A percentile compares a stretch with the other conserved stretches of the same genome.
Conservation (phyloP, 2,888 invertebrate genomes). For the Cetonia aurata region DNA sequence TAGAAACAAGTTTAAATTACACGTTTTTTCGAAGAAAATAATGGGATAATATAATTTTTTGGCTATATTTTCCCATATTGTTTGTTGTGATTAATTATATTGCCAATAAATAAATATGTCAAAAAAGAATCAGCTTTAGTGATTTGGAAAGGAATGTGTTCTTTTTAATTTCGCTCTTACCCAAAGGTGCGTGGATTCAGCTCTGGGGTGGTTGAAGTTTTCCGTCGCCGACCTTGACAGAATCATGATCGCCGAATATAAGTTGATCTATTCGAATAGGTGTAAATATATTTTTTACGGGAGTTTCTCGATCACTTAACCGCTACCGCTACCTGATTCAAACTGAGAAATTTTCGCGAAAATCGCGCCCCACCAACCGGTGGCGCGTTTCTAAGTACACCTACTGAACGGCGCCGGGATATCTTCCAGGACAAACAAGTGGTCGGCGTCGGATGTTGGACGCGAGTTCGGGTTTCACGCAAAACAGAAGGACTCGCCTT, state of each 20-base stretch:
- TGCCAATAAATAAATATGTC: too few relatives aligned
- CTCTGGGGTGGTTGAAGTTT: slow-evolving; percentile 54
- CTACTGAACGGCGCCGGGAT: slow-evolving; percentile 28
- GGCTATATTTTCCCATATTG: too few relatives aligned
- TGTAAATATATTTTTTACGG: too few relatives aligned
- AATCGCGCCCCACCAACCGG: slow-evolving; percentile 37
- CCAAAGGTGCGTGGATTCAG: slow-evolving; percentile 62
- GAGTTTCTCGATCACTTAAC: slow-evolving; percentile 24
- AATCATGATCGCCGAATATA: slow-evolving; percentile 56
- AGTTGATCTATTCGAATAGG: slow-evolving; percentile 31
- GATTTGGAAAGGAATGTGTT: background rate
- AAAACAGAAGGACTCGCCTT: background rate
- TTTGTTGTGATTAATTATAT: too few relatives aligned
- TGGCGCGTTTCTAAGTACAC: slow-evolving; percentile 39
- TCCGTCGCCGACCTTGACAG: slow-evolving; percentile 59
- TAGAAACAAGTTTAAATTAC: too few relatives aligned
- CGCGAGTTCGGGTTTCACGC: slow-evolving; percentile 24
- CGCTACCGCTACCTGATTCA: slow-evolving; percentile 30
- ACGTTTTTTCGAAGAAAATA: background rate
- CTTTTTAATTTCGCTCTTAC: slow-evolving; percentile 56
- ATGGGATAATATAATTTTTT: background rate
- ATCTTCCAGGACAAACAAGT: slow-evolving; percentile 43
- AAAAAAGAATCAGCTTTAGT: too few relatives aligned
- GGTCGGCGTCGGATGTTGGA: slow-evolving; percentile 17
- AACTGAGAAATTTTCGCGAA: slow-evolving; percentile 42